A percentile compares a stretch with the other conserved stretches of the same genome.
Conservation (phyloP, 2,797 vertebrate species). For the Morelia viridis region DNA sequence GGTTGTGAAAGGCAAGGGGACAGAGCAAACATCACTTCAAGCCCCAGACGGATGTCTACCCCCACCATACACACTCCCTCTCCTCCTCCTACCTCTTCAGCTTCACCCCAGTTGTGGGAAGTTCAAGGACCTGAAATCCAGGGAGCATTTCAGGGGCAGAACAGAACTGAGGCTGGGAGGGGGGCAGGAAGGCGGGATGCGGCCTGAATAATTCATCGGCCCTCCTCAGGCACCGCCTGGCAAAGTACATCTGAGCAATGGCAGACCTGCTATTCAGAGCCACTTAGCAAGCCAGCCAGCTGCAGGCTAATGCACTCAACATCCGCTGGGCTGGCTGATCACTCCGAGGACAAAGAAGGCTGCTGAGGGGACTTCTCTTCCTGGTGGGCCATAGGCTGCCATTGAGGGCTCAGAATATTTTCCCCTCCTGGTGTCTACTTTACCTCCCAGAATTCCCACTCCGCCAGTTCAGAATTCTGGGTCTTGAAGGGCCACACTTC, state of each 20-base stretch:
- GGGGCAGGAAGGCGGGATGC: neutral
- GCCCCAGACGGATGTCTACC: neutral
- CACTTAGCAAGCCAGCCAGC: conserved; percentile 29
- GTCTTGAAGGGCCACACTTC: neutral
- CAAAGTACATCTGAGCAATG: conserved; percentile 18
- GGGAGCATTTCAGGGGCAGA: neutral
- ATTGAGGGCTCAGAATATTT: neutral
- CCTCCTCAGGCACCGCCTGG: conserved; percentile 20
- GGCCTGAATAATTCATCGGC: conserved; percentile 28
- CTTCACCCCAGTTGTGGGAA: neutral
- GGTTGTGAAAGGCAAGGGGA: conserved; percentile 33
- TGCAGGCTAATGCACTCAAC: conserved; percentile 33
- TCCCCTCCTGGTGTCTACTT: neutral
- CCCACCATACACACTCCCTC: neutral
- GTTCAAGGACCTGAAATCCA: neutral
- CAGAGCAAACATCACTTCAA: neutral
- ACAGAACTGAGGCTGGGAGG: neutral
- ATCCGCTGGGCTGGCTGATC: neutral
- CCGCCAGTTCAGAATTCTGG: too few species aligned
- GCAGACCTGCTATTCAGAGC: conserved; percentile 5
- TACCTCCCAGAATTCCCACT: neutral
- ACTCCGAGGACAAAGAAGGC: neutral
- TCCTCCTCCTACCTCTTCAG: neutral
- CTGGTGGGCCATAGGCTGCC: neutral
- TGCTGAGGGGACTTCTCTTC: neutral